These are phyloP conservation scores for Chlorops oryzae DNA, from an alignment of 1,140 invertebrate species.

Conservation along the genomic window DNA sequence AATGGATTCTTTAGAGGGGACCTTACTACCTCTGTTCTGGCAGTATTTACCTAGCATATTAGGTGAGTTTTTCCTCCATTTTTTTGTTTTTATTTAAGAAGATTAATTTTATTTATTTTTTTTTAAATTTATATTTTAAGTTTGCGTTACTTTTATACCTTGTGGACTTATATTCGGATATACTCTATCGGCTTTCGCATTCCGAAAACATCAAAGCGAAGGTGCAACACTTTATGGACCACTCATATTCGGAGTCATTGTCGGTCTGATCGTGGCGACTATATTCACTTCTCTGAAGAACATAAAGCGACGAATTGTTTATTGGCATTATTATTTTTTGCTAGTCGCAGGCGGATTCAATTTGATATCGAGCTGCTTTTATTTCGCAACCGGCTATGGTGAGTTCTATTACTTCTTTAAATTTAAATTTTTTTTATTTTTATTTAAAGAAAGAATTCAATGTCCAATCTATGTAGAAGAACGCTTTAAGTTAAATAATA, in stretches of 20 bases:
- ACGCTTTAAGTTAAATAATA: neutral
- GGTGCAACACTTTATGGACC: constrained; percentile 33
- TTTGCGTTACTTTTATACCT: constrained; percentile 36
- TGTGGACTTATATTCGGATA: constrained; percentile 41
- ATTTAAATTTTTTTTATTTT: neutral
- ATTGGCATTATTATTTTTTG: constrained; percentile 34
- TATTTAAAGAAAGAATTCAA: neutral
- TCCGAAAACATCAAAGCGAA: constrained; percentile 21
- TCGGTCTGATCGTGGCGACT: constrained; percentile 22
- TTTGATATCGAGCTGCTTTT: constrained; percentile 38
- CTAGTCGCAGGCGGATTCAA: constrained; percentile 25
- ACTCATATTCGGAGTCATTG: constrained; percentile 33
- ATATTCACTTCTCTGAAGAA: constrained; percentile 29
- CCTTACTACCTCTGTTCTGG: no score
- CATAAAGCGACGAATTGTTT: constrained; percentile 31
- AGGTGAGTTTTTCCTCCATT: constrained; percentile 24
- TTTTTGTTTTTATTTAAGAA: neutral
- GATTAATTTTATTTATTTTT: neutral
- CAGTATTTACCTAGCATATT: constrained; percentile 40
- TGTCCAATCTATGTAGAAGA: neutral
- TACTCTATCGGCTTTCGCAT: constrained; percentile 36
- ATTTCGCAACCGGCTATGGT: constrained; percentile 39
- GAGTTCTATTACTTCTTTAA: constrained; percentile 13
- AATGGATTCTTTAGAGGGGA: no score
- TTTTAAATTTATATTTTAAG: constrained; percentile 13